phyloP scores from a whole-genome alignment of 2,113 vertebrate genomes.

The Bos taurus region DNA sequence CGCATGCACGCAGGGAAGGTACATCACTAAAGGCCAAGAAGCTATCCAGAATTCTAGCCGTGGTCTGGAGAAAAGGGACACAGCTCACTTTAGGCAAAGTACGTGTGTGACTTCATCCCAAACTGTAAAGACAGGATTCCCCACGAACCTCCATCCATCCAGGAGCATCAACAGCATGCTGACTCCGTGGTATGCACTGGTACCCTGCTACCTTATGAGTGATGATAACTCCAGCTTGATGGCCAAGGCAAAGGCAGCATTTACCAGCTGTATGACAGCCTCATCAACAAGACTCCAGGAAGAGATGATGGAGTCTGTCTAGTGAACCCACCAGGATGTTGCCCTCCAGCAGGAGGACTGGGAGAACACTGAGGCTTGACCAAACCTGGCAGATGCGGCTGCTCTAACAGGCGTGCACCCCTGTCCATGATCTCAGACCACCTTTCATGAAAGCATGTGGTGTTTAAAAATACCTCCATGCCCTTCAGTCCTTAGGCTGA shows the following conservation, averaged over 20 bases:
- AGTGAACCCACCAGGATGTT: background rate
- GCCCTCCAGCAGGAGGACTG: background rate
- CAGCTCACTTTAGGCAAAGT: background rate
- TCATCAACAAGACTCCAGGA: background rate
- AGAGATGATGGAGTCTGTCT: background rate
- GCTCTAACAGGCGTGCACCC: background rate
- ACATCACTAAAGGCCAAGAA: background rate
- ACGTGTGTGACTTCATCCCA: background rate
- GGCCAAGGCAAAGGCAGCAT: background rate
- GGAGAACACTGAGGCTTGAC: background rate
- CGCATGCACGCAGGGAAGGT: background rate
- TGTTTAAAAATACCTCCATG: background rate
- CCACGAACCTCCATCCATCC: background rate
- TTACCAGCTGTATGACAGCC: background rate
- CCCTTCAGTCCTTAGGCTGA: background rate
- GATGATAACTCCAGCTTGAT: background rate
- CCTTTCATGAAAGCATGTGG: background rate
- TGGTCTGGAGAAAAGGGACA: background rate
- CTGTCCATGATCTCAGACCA: background rate
- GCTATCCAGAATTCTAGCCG: background rate
- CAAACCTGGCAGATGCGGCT: background rate
- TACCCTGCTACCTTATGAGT: background rate
- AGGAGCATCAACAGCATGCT: accelerated
- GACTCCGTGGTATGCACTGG: background rate
- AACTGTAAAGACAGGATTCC: background rate